Evolutionary conservation across 2,113 vertebrate genomes (phyloP).

Genomic region (Ahaetulla prasina): DNA sequence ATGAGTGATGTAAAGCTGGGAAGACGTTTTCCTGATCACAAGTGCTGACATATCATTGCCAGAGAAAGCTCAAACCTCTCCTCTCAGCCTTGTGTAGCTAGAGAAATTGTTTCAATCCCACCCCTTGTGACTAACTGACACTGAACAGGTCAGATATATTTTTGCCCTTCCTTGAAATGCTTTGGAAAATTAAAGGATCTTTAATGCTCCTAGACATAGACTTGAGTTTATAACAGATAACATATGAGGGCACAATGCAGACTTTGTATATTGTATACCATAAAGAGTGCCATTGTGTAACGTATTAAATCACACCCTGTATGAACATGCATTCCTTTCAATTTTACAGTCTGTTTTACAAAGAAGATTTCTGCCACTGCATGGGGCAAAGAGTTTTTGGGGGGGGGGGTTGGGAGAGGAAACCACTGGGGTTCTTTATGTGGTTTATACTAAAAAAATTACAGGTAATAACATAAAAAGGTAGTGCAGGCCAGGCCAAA

Average conservation of each 20-base stretch:
- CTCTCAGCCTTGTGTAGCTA: neutral
- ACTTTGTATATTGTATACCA: neutral
- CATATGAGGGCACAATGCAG: neutral
- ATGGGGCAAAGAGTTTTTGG: neutral
- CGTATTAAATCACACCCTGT: neutral
- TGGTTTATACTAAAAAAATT: neutral
- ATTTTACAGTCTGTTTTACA: neutral
- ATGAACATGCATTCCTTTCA: neutral
- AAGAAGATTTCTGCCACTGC: neutral
- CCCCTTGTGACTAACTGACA: neutral
- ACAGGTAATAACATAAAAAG: neutral
- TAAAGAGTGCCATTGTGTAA: neutral
- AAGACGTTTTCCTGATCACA: neutral
- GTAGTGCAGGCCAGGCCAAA: neutral
- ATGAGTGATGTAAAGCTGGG: constrained; percentile 38
- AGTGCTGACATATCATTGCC: neutral
- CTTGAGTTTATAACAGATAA: neutral
- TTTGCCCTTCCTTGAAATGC: neutral
- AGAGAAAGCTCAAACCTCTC: fast-evolving
- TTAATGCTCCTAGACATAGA: neutral
- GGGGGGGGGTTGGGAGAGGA: neutral
- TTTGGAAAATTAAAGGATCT: neutral
- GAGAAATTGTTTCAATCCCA: neutral
- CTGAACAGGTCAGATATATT: neutral
- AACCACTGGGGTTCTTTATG: neutral